These are phyloP conservation scores for Dendrolimus punctatus DNA, from an alignment of 1,140 invertebrate species.

Conservation along the genomic window DNA sequence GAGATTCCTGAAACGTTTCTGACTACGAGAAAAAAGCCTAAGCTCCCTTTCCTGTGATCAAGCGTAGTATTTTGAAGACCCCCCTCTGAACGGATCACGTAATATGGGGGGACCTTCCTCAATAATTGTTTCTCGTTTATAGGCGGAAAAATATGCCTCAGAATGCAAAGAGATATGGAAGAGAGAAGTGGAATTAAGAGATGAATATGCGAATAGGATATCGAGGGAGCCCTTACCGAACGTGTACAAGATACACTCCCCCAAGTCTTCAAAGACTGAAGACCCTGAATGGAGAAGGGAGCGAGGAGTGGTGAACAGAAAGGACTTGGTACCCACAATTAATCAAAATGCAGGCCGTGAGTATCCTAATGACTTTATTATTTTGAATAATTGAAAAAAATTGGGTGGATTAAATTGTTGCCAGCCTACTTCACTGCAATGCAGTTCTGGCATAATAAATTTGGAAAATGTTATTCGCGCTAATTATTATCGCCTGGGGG, in stretches of 20 bases:
- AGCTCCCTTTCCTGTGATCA: too few relatives aligned
- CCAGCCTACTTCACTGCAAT: too few relatives aligned
- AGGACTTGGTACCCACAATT: slow-evolving; percentile 28
- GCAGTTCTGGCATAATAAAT: too few relatives aligned
- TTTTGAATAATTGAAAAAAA: background rate
- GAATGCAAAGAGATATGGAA: slow-evolving; percentile 23
- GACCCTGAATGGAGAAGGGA: slow-evolving; percentile 9
- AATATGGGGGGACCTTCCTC: too few relatives aligned
- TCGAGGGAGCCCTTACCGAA: slow-evolving; percentile 23
- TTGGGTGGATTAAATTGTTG: too few relatives aligned
- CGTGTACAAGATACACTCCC: slow-evolving; percentile 21
- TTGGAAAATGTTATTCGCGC: too few relatives aligned
- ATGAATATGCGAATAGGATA: slow-evolving; percentile 25
- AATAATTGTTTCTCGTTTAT: background rate
- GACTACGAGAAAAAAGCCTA: too few relatives aligned
- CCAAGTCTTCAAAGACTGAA: background rate
- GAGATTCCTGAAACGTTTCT: too few relatives aligned
- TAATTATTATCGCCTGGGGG: too few relatives aligned
- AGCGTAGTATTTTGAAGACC: too few relatives aligned
- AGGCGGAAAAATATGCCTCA: slow-evolving; percentile 16
- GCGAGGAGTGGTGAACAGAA: slow-evolving; percentile 18
- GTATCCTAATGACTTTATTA: slow-evolving; percentile 1
- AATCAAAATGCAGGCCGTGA: slow-evolving; percentile 28
- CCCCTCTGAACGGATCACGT: too few relatives aligned
- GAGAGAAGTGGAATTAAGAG: slow-evolving; percentile 25